Base-by-base conservation (phyloP, 2,797 vertebrate species). In the Moxostoma hubbsi region DNA sequence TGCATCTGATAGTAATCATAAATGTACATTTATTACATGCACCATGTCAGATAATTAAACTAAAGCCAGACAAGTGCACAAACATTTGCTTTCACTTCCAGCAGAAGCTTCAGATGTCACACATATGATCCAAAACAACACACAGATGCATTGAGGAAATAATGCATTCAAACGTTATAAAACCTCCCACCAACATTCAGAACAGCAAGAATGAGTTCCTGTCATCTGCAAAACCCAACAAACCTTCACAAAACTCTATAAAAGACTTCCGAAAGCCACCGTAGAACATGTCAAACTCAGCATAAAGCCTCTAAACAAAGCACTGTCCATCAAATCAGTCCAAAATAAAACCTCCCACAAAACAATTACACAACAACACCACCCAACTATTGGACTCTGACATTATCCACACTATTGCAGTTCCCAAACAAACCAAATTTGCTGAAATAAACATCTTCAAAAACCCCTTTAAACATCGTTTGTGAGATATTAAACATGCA, bases 81-180 rank as follows among this genome's bases (percentile, higher is more conserved):
- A 46, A 12, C 12, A 6, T 63, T 63, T 10, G 36, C 11, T 16
- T 45, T 63, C 51, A 47, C 61, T 57, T 65, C 53, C 54, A 18
- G 9, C 77, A 77, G 71, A 85, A 83, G 73, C 73, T 77, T 57
- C 78, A 61, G 51, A 49, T 45, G 12, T 47, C 50, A 15, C 79
- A 65, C 55, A 46, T 49, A 5, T 49, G 70, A n/a, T 50, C 55
- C 70, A 18, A 47, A 18, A 18, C 15, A 0, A 66, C 63, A 64
- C 62, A 58, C 63, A 67, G 74, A 53, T 67, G 63, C 63, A 58
- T 47, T n/a, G 67, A 18, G 53, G 1, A 11, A 55, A n/a, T 18
- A n/a, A 53, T 36, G 10, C 1, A 65, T 15, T 43, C 68, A 70
- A 0, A 6, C 64, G 61, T 65, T 73, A 9, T 43, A 11, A 49